phyloP scores from a whole-genome alignment of 2,888 invertebrate species.

The Amphipyra tragopoginis region DNA sequence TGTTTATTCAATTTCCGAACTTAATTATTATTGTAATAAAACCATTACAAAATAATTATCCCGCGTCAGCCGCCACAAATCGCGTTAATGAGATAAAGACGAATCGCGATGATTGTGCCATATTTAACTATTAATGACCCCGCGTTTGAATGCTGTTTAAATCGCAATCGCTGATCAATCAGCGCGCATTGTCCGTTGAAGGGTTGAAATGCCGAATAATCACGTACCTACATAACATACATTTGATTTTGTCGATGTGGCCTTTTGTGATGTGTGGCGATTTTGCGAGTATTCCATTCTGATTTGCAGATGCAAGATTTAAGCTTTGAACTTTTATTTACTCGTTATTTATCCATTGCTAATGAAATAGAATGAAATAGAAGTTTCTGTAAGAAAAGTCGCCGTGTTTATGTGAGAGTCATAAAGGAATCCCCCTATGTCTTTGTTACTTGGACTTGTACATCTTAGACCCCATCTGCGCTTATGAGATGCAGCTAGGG shows the following conservation, averaged over 20 bases:
- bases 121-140: conserved; percentile 62
- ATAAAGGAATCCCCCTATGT: no score
- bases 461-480: no score
- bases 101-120: conserved; percentile 41
- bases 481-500: no score
- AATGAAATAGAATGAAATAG: neutral
- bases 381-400: no score
- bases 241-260: conserved; percentile 47
- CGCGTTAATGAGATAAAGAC: conserved; percentile 55
- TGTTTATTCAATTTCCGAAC: neutral
- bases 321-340: neutral
- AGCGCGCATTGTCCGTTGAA: conserved; percentile 58
- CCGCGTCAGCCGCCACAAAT: conserved; percentile 24
- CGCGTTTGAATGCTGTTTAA: conserved; percentile 58
- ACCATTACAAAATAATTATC: conserved; percentile 38
- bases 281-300: conserved; percentile 18
- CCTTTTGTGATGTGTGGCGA: conserved; percentile 41
- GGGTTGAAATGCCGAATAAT: conserved; percentile 44
- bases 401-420: no score
- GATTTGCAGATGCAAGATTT: conserved; percentile 2
- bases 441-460: no score
- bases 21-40: conserved; percentile 29
- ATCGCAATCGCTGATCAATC: conserved; percentile 64
- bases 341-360: neutral
- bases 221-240: conserved; percentile 28